Evolutionary conservation across 2,888 invertebrate species (phyloP).

Genomic region (Lamellibrachia satsuma): DNA sequence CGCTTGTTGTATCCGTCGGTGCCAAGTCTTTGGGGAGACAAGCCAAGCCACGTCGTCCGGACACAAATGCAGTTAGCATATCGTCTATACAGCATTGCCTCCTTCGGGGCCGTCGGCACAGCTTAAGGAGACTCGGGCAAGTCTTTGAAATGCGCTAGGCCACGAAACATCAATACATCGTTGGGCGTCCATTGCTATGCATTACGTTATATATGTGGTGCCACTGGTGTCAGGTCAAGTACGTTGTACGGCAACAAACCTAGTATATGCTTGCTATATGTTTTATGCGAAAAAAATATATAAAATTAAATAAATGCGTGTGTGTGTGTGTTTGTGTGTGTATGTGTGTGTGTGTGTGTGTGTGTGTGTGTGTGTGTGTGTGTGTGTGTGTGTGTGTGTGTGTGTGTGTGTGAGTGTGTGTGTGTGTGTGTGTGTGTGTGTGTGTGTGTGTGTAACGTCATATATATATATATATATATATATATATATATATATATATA

Average conservation of each 20-base stretch:
- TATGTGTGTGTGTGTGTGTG: too few species aligned
- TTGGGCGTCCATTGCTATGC: neutral
- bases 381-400: too few species aligned
- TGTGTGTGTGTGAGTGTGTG: too few species aligned
- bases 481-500: too few species aligned
- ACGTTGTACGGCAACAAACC: neutral
- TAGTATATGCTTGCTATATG: neutral
- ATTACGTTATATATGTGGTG: neutral
- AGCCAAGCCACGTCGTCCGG: neutral
- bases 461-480: too few species aligned
- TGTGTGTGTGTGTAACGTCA: too few species aligned
- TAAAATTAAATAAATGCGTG: too few species aligned
- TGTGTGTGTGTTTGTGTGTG: too few species aligned
- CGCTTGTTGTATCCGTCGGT: too few species aligned
- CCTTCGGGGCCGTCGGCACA: neutral
- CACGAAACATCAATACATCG: neutral
- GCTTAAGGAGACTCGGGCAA: neutral
- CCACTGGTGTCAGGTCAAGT: neutral
- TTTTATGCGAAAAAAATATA: too few species aligned
- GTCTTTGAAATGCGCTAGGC: neutral
- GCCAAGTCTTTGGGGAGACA: neutral
- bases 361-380: too few species aligned
- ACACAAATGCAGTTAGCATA: neutral
- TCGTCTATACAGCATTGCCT: neutral
- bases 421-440: too few species aligned